Conservation (phyloP, 1,140 invertebrate species). For the Samia ricini region DNA sequence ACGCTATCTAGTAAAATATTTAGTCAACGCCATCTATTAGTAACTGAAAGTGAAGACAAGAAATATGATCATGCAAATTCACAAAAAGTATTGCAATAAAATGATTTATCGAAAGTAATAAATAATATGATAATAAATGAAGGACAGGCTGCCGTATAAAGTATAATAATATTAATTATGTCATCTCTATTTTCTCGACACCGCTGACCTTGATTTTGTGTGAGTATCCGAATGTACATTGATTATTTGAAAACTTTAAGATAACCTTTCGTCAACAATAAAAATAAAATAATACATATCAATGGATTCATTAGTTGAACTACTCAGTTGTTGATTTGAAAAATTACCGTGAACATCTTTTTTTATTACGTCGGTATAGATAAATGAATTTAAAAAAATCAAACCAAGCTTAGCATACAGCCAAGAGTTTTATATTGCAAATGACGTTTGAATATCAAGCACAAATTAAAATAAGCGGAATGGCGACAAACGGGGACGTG, state of each 20-base stretch:
- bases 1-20: no score
- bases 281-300: constrained; percentile 9
- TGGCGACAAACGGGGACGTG: constrained; percentile 42
- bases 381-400: not conserved
- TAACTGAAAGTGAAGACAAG: no score
- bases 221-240: not conserved
- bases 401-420: not conserved
- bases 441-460: constrained; percentile 42
- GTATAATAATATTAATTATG: not conserved
- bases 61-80: no score
- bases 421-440: constrained; percentile 5
- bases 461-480: constrained; percentile 39
- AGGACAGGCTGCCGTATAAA: not conserved
- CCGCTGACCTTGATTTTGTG: not conserved
- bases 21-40: no score
- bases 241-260: constrained; percentile 18
- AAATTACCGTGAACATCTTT: constrained; percentile 22
- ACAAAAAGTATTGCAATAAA: no score
- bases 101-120: no score
- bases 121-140: not conserved
- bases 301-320: constrained; percentile 2
- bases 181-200: not conserved
- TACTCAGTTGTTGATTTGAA: constrained; percentile 19
- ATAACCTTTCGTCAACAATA: constrained; percentile 37
- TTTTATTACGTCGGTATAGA: not conserved